phyloP scores from a whole-genome alignment of 2,797 vertebrate genomes.

The Gymnoscopelus braueri region DNA sequence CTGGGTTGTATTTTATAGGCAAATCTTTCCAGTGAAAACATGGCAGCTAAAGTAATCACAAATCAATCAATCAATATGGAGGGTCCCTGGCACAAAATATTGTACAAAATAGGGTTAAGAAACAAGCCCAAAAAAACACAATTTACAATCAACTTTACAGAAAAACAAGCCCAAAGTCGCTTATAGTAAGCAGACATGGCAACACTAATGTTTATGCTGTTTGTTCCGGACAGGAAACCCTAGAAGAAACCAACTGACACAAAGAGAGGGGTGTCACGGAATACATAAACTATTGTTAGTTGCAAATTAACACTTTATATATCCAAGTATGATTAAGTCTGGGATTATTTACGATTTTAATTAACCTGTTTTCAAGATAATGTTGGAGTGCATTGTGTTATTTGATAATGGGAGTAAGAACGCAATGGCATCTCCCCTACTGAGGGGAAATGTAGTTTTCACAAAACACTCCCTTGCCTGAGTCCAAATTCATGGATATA shows the following conservation, averaged over 20 bases:
- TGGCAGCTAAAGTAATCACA: too few relatives aligned
- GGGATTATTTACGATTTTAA: background rate
- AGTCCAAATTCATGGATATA: slow-evolving; percentile 67
- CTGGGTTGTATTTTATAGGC: too few relatives aligned
- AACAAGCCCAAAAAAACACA: too few relatives aligned
- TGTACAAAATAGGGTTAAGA: too few relatives aligned
- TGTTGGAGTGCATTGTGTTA: rapidly evolving
- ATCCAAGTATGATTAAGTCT: background rate
- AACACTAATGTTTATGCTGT: slow-evolving; percentile 45
- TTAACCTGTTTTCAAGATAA: background rate
- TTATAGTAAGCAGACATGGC: too few relatives aligned
- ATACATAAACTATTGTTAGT: rapidly evolving
- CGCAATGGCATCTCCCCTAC: background rate
- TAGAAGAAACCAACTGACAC: slow-evolving; percentile 62
- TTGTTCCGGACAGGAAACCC: slow-evolving; percentile 45
- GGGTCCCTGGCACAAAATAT: too few relatives aligned
- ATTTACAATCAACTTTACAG: too few relatives aligned
- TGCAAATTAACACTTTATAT: rapidly evolving
- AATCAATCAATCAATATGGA: too few relatives aligned
- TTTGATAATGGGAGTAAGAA: background rate
- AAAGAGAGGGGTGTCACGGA: background rate
- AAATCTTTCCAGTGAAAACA: too few relatives aligned
- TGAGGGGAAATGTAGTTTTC: slow-evolving; percentile 36
- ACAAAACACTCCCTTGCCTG: slow-evolving; percentile 46
- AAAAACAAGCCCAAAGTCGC: too few relatives aligned